phyloP scores from a whole-genome alignment of 1,140 invertebrate species.

The Drosophila pseudoobscura region DNA sequence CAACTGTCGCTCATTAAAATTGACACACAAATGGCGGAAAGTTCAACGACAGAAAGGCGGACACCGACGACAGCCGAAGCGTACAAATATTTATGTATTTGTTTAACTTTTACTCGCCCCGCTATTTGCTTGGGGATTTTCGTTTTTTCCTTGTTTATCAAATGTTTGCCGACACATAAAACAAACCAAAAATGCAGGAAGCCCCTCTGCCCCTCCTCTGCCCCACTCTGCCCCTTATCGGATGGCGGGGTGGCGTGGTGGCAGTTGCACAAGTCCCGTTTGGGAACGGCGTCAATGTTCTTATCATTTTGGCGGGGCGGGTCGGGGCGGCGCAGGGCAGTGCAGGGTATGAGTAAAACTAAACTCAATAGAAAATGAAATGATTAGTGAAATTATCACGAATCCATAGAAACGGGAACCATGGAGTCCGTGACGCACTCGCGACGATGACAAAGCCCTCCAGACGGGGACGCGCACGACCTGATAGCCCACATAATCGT shows the following conservation, averaged over 20 bases:
- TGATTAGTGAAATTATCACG: conserved; percentile 13
- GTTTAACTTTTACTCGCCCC: conserved; percentile 64
- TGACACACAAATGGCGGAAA: conserved; percentile 60
- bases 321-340: too few species aligned
- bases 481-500: conserved; percentile 56
- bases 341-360: conserved; percentile 8
- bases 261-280: conserved; percentile 34
- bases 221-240: background rate
- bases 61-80: conserved; percentile 7
- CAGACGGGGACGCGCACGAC: conserved; percentile 21
- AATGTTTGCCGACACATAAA: conserved; percentile 74
- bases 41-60: conserved; percentile 61
- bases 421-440: conserved; percentile 36
- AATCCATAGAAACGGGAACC: background rate
- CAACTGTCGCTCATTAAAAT: conserved; percentile 56
- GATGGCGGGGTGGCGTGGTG: conserved; percentile 4
- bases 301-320: conserved; percentile 33
- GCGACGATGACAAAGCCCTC: conserved; percentile 29
- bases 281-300: conserved; percentile 37
- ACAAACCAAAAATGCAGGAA: conserved; percentile 32
- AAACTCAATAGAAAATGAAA: conserved; percentile 14
- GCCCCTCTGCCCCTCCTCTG: too few species aligned
- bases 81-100: conserved; percentile 48
- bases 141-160: conserved; percentile 46
- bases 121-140: conserved; percentile 52